Evolutionary conservation across 1,140 invertebrate species (phyloP).

Genomic region (Drosophila bocqueti): DNA sequence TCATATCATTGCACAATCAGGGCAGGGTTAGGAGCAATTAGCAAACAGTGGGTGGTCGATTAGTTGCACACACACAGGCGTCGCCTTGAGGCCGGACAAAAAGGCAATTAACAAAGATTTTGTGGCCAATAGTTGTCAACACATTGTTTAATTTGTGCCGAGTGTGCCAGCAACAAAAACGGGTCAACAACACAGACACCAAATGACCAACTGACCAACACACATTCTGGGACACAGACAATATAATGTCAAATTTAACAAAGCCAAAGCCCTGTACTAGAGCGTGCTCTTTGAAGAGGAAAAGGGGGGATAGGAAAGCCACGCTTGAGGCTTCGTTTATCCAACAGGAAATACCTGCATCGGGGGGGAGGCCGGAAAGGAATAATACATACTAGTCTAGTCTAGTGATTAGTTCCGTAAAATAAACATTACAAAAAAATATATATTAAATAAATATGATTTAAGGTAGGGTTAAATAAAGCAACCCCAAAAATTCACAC

Average conservation of each 20-base stretch:
- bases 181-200: conserved; percentile 15
- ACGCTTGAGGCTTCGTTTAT: too few species aligned
- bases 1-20: conserved; percentile 39
- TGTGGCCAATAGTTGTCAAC: conserved; percentile 67
- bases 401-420: too few species aligned
- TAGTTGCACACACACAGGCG: conserved; percentile 32
- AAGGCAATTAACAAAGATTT: conserved; percentile 70
- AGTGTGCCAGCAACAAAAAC: conserved; percentile 23
- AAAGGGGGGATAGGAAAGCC: too few species aligned
- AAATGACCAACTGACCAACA: conserved; percentile 42
- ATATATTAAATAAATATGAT: too few species aligned
- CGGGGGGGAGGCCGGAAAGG: too few species aligned
- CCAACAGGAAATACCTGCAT: too few species aligned
- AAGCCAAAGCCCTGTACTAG: not conserved
- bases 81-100: conserved; percentile 47
- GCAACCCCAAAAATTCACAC: too few species aligned
- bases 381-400: too few species aligned
- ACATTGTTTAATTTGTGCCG: conserved; percentile 63
- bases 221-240: conserved; percentile 26
- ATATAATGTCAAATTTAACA: conserved; percentile 24
- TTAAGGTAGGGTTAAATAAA: too few species aligned
- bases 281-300: too few species aligned
- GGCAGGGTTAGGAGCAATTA: conserved; percentile 33
- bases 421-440: too few species aligned
- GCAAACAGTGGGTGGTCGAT: conserved; percentile 38